These are phyloP conservation scores for Sminthurinus aureus DNA, from an alignment of 2,888 invertebrate species.

Conservation along the genomic window DNA sequence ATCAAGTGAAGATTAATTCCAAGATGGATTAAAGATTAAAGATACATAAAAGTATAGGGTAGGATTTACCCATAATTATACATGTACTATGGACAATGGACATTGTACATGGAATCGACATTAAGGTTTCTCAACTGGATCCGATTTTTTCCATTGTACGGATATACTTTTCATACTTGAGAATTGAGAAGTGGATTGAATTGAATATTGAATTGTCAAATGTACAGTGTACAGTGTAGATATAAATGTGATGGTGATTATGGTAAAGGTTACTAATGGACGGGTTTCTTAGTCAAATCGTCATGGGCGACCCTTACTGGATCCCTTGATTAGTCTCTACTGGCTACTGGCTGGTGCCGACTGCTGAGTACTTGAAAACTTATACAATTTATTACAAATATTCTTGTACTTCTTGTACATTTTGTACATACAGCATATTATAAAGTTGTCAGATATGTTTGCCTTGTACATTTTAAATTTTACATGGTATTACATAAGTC, in stretches of 20 bases:
- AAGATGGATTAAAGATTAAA: constrained; percentile 7
- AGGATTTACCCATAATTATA: background rate
- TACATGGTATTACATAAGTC: too few species aligned
- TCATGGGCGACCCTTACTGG: constrained; percentile 48
- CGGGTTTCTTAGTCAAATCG: constrained; percentile 46
- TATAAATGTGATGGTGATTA: too few species aligned
- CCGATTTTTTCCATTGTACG: too few species aligned
- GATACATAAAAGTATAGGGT: background rate
- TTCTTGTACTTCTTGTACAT: background rate
- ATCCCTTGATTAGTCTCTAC: constrained; percentile 44
- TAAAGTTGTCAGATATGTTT: background rate
- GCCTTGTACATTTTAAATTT: background rate
- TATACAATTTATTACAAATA: background rate
- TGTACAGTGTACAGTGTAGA: too few species aligned
- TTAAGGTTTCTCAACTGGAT: too few species aligned
- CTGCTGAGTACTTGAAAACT: constrained; percentile 26
- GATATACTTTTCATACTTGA: too few species aligned
- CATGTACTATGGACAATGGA: too few species aligned
- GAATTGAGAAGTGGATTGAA: too few species aligned
- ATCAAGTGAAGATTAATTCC: constrained; percentile 27
- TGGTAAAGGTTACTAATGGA: constrained; percentile 36
- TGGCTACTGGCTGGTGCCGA: too few species aligned
- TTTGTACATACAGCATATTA: background rate
- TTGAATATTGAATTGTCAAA: too few species aligned
- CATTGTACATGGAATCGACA: too few species aligned